A percentile compares a stretch with the other conserved stretches of the same genome.
phyloP scores from a whole-genome alignment of 1,140 invertebrate genomes.

The Apis mellifera region DNA sequence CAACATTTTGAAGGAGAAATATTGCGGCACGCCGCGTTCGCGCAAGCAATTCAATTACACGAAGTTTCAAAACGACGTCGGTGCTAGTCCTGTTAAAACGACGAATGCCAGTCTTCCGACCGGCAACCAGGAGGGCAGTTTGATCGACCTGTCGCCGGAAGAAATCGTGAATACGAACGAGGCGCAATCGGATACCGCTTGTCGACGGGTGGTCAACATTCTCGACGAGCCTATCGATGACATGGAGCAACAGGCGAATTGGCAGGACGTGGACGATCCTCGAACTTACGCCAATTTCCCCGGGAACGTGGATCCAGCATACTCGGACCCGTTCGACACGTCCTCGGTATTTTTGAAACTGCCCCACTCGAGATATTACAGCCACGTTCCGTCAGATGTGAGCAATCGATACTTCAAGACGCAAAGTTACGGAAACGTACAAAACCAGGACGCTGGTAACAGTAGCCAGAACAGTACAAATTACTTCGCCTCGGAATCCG shows the following conservation, averaged over 20 bases:
- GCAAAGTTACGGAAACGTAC: conserved; percentile 73
- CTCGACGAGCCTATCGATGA: conserved; percentile 90
- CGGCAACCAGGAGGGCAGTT: conserved; percentile 82
- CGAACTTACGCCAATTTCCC: conserved; percentile 78
- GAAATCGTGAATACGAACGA: conserved; percentile 73
- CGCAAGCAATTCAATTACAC: conserved; percentile 89
- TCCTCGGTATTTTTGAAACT: conserved; percentile 76
- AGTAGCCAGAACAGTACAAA: conserved; percentile 33
- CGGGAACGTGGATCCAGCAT: conserved; percentile 48
- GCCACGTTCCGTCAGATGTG: conserved; percentile 76
- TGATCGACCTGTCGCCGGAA: conserved; percentile 85
- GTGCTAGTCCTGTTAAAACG: conserved; percentile 78
- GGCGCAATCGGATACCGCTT: conserved; percentile 56
- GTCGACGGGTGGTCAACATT: conserved; percentile 83
- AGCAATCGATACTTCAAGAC: conserved; percentile 59
- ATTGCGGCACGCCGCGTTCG: conserved; percentile 80
- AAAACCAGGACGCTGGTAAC: conserved; percentile 36
- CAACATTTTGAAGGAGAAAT: conserved; percentile 73
- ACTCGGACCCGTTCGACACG: conserved; percentile 85
- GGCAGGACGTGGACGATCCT: conserved; percentile 72
- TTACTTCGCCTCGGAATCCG: conserved; percentile 49
- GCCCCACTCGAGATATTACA: conserved; percentile 78
- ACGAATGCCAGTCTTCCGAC: conserved; percentile 79
- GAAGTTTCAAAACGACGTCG: conserved; percentile 86
- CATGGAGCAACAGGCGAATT: conserved; percentile 61